A percentile compares a stretch with the other conserved stretches of the same genome.
Conservation (phyloP, 2,113 vertebrate species). For the Boleophthalmus pectinirostris region DNA sequence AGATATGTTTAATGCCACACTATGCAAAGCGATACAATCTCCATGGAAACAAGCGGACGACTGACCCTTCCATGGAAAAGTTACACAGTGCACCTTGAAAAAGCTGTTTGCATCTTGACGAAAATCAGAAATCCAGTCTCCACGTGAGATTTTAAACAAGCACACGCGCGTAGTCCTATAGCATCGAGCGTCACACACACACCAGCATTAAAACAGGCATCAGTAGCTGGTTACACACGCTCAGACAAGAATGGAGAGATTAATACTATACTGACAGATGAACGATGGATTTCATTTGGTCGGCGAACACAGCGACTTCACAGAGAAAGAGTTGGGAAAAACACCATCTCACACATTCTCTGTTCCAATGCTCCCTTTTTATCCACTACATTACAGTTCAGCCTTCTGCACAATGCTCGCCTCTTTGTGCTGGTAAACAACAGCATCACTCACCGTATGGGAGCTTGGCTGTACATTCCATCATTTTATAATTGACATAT, state of each 20-base stretch:
- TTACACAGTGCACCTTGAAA: too few relatives aligned
- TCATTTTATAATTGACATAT: slow-evolving; percentile 1
- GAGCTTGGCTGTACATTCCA: background rate
- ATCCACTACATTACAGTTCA: background rate
- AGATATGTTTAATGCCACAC: too few relatives aligned
- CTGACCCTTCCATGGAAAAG: too few relatives aligned
- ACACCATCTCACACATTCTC: slow-evolving; percentile 14
- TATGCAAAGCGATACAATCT: too few relatives aligned
- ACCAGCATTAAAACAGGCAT: background rate
- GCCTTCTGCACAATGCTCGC: background rate
- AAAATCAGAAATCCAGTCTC: background rate
- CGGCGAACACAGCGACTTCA: slow-evolving; percentile 30
- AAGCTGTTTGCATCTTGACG: too few relatives aligned
- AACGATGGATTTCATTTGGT: slow-evolving; percentile 48
- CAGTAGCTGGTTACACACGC: slow-evolving; percentile 1
- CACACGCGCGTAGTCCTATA: background rate
- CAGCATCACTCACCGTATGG: background rate
- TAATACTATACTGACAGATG: slow-evolving; percentile 48
- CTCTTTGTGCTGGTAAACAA: background rate
- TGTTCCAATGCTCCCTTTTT: slow-evolving; percentile 8
- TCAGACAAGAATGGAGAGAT: slow-evolving; percentile 21
- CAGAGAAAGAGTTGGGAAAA: slow-evolving; percentile 26
- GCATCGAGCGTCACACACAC: background rate
- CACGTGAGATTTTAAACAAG: background rate
- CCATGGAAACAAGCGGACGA: too few relatives aligned